Percentiles rank a stretch among this genome's conserved stretches.
phyloP scores from a whole-genome alignment of 2,113 vertebrate species.

The Onychostoma macrolepis region DNA sequence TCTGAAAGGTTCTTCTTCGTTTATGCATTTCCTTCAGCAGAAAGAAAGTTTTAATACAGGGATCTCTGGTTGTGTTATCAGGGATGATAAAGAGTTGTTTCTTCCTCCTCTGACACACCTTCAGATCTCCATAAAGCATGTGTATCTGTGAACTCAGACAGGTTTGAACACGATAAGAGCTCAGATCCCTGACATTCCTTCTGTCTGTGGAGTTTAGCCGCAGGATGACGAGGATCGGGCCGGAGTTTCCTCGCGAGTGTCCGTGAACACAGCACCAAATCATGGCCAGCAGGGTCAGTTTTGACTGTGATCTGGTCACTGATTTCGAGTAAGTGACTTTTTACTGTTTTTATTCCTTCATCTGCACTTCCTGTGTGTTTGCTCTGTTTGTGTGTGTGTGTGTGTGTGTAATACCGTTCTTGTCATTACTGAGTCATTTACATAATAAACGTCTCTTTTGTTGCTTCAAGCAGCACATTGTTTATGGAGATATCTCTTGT shows the following conservation, averaged over 20 bases:
- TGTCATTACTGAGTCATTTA: neutral
- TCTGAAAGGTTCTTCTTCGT: no score
- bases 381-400: neutral
- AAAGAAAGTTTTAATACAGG: no score
- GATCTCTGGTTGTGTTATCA: neutral
- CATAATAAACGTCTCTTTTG: neutral
- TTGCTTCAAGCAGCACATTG: neutral
- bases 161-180: constrained; percentile 22
- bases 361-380: neutral
- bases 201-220: constrained; percentile 57
- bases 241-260: neutral
- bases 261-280: neutral
- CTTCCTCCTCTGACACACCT: neutral
- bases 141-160: neutral
- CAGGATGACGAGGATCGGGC: constrained; percentile 29
- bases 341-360: neutral
- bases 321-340: constrained; percentile 15
- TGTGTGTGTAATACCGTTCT: neutral
- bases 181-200: neutral
- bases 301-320: neutral
- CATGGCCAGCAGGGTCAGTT: neutral
- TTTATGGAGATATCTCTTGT: neutral
- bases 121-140: neutral
- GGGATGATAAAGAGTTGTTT: neutral
- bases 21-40: no score